Conservation (phyloP, 2,113 vertebrate species). For the Pleuronectes platessa region DNA sequence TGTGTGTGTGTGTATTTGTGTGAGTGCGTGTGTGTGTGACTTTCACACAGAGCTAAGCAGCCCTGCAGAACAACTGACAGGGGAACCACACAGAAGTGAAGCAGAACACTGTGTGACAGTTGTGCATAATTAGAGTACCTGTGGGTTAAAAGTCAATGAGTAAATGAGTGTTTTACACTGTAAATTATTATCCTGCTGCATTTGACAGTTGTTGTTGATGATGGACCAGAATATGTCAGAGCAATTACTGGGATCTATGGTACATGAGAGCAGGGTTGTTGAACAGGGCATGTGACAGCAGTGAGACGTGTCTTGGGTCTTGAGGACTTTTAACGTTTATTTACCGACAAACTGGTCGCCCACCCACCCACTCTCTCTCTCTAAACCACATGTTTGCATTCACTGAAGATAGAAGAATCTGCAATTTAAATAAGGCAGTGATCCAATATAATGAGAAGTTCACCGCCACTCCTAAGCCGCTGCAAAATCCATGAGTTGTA, state of each 20-base stretch:
- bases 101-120: neutral
- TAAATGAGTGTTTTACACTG: neutral
- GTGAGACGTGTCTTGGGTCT: too few species aligned
- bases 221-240: too few species aligned
- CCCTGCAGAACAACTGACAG: neutral
- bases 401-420: slow-evolving; percentile 3
- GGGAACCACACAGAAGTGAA: neutral
- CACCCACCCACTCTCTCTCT: neutral
- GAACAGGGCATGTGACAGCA: too few species aligned
- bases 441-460: neutral
- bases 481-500: neutral
- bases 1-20: neutral
- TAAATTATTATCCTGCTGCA: neutral
- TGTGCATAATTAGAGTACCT: neutral
- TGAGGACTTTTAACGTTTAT: too few species aligned
- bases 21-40: neutral
- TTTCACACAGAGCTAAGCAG: neutral
- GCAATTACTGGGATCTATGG: too few species aligned
- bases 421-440: slow-evolving; percentile 16
- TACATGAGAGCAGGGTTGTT: too few species aligned
- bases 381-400: neutral
- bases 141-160: neutral
- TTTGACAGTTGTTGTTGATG: too few species aligned
- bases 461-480: neutral
- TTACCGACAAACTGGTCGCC: neutral